phyloP scores from a whole-genome alignment of 1,140 invertebrate genomes.

The Anthonomus grandis region DNA sequence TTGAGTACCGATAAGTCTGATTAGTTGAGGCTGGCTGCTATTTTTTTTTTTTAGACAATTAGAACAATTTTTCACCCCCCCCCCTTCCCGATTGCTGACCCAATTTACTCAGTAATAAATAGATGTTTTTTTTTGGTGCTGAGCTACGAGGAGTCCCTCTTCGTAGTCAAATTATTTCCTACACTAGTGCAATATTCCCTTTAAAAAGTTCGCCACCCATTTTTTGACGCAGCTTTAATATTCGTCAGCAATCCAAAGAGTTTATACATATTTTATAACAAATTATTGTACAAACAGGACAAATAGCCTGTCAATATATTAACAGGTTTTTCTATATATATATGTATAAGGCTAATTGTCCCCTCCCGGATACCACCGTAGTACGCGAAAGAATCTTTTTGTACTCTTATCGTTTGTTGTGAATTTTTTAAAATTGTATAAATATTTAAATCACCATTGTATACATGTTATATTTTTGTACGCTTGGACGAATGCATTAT shows the following conservation, averaged over 20 bases:
- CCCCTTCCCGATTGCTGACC: slow-evolving; percentile 11
- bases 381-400: slow-evolving; percentile 14
- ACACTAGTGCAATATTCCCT: slow-evolving; percentile 18
- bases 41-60: no score
- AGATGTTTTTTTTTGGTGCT: slow-evolving; percentile 21
- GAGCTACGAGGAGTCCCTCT: no score
- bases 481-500: slow-evolving; percentile 46
- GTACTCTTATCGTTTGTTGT: slow-evolving; percentile 28
- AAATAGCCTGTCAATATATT: no score
- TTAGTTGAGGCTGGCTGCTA: slow-evolving; percentile 30
- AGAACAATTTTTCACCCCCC: no score
- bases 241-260: no score
- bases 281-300: no score
- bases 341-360: no score
- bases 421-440: slow-evolving; percentile 29
- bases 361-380: no score
- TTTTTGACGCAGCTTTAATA: slow-evolving; percentile 13
- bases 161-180: no score
- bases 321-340: no score
- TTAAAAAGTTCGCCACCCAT: slow-evolving; percentile 5
- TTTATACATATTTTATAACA: no score
- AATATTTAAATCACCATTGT: slow-evolving; percentile 42
- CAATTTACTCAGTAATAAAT: no score
- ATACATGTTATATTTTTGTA: slow-evolving; percentile 48
- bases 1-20: slow-evolving; percentile 28